Base-by-base conservation (phyloP, 2,888 invertebrate species). In the Lacanobia oleracea region DNA sequence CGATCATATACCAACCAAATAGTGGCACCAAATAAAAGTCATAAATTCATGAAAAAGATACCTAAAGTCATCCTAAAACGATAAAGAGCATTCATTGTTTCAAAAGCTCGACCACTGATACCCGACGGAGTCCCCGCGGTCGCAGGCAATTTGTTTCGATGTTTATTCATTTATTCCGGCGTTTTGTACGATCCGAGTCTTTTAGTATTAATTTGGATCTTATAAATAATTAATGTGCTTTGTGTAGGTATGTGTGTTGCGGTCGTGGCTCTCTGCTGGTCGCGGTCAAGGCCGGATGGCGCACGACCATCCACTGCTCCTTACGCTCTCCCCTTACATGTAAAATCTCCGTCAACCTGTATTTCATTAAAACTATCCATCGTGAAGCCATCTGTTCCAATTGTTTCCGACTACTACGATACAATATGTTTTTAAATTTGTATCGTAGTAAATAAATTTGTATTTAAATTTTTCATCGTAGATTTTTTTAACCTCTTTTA, bases 161-260 rank as follows among this genome's bases (percentile, higher is more conserved):
- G 92, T 92, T 91, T 94, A 94, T 94, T 94, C 92, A 93, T 94
- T 91, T 94, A 94, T 94, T 92, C 94, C 88, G 88, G 89, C 88
- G 88, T 92, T 92, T 92, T 91, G 91, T 92, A 89, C 89, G 89
- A 89, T 89, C 89, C 88, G 87, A 84, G 87, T 88, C 89, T 90
- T 93, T 93, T 91, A 92, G 92, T 93, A 93, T 93, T 94, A 94
- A 94, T 94, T 95, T 94, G 90, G 92, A 90, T 88, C 92, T 93
- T 93, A 94, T 94, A 93, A 94, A 94, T 94, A 94, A 93, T 93
- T 92, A 92, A 94, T 93, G 91, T 86, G 88, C 77, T 82, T 83
- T 88, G 87, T 91, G 85, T 89, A 88, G 86, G 88, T 89, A 88
- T 91, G 85, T 88, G 79, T 84, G 81, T 83, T 79, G 89, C 87